Evolutionary conservation across 2,113 vertebrate species (phyloP).

Genomic region (Nerophis ophidion): DNA sequence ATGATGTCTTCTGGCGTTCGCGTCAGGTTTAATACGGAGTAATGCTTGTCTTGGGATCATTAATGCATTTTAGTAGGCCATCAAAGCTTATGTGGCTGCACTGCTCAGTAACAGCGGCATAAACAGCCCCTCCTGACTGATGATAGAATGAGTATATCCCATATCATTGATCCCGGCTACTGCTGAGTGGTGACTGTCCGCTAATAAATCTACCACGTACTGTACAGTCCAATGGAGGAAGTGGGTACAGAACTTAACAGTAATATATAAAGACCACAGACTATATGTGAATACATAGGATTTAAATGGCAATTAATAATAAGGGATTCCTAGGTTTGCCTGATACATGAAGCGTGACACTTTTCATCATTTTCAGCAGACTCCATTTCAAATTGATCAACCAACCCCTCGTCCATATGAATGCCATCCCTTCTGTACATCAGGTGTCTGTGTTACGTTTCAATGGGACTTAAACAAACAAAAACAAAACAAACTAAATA

Average conservation of each 20-base stretch:
- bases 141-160: constrained; percentile 79
- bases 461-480: too few relatives aligned
- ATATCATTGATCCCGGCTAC: constrained; percentile 73
- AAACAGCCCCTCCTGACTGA: constrained; percentile 69
- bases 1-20: constrained; percentile 53
- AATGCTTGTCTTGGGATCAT: constrained; percentile 70
- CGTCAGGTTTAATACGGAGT: constrained; percentile 64
- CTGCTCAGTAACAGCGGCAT: constrained; percentile 65
- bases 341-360: too few relatives aligned
- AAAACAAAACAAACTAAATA: too few relatives aligned
- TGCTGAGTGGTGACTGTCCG: constrained; percentile 68
- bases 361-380: too few relatives aligned
- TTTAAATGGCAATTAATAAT: neutral
- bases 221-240: constrained; percentile 42
- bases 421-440: too few relatives aligned
- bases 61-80: constrained; percentile 70
- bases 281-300: neutral
- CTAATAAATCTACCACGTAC: constrained; percentile 67
- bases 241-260: constrained; percentile 26
- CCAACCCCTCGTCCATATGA: too few relatives aligned
- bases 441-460: too few relatives aligned
- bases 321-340: too few relatives aligned
- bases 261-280: constrained; percentile 7
- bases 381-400: too few relatives aligned
- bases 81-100: constrained; percentile 64